A percentile compares a stretch with the other conserved stretches of the same genome.
Evolutionary conservation across 2,888 invertebrate species (phyloP).

Genomic region (Cenopis cana): DNA sequence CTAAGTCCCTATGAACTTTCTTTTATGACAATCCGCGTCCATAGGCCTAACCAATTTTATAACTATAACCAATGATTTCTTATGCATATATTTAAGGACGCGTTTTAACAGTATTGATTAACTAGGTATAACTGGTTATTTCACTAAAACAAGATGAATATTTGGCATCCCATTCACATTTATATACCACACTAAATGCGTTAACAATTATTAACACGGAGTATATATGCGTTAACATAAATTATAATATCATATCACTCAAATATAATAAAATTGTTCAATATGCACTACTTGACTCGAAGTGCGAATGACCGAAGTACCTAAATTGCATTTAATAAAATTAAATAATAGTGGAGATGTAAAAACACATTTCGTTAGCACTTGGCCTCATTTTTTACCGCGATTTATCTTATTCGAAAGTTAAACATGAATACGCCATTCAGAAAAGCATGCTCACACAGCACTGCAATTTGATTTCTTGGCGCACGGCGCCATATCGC

Average conservation of each 20-base stretch:
- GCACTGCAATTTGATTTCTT: background rate
- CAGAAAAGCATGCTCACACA: slow-evolving; percentile 13
- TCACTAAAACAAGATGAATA: slow-evolving; percentile 63
- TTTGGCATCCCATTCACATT: slow-evolving; percentile 81
- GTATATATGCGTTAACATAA: slow-evolving; percentile 55
- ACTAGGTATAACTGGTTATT: slow-evolving; percentile 58
- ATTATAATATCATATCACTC: slow-evolving; percentile 65
- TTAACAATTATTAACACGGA: slow-evolving; percentile 61
- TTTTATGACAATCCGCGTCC: background rate
- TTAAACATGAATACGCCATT: slow-evolving; percentile 2
- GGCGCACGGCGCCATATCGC: slow-evolving; percentile 23
- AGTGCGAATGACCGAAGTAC: slow-evolving; percentile 39
- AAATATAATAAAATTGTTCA: slow-evolving; percentile 59
- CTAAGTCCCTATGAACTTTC: too few species aligned
- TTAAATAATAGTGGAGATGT: slow-evolving; percentile 19
- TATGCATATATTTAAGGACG: background rate
- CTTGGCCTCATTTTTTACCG: background rate
- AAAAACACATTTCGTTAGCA: slow-evolving; percentile 11
- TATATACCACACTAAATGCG: slow-evolving; percentile 64
- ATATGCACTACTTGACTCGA: slow-evolving; percentile 73
- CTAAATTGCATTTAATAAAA: slow-evolving; percentile 14
- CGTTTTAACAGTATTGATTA: background rate
- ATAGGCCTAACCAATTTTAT: background rate
- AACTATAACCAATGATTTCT: slow-evolving; percentile 18
- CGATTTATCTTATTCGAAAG: slow-evolving; percentile 1